Evolutionary conservation across 2,888 invertebrate genomes (phyloP).

Genomic region (Tanaodytes sp.): DNA sequence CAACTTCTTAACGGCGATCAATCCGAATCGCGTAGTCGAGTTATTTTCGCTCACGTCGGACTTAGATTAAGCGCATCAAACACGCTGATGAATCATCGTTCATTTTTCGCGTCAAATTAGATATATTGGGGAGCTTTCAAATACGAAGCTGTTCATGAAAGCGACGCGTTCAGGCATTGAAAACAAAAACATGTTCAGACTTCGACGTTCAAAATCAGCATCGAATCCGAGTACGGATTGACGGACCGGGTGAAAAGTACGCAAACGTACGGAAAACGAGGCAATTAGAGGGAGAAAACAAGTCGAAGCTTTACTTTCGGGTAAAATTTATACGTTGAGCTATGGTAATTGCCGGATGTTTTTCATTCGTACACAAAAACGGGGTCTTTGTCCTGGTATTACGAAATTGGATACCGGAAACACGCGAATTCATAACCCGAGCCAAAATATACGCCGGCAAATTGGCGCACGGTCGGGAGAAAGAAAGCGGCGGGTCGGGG

Average conservation of each 20-base stretch:
- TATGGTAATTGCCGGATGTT: slow-evolving; percentile 9
- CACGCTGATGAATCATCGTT: slow-evolving; percentile 22
- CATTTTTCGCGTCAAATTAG: slow-evolving; percentile 23
- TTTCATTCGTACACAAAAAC: slow-evolving; percentile 43
- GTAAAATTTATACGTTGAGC: too few species aligned
- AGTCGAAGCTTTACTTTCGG: too few species aligned
- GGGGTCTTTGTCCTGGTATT: slow-evolving; percentile 59
- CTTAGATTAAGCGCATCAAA: slow-evolving; percentile 11
- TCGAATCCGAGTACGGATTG: too few species aligned
- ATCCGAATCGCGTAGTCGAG: too few species aligned
- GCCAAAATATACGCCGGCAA: slow-evolving; percentile 42
- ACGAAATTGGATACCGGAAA: slow-evolving; percentile 50
- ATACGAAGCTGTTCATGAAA: slow-evolving; percentile 22
- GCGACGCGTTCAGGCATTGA: slow-evolving; percentile 7
- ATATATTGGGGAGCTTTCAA: slow-evolving; percentile 27
- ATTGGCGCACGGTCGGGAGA: slow-evolving; percentile 25
- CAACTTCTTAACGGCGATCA: neutral
- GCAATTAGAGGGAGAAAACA: too few species aligned
- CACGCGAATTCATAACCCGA: slow-evolving; percentile 54
- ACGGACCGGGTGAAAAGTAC: too few species aligned
- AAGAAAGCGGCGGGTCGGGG: slow-evolving; percentile 31
- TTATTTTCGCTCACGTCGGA: slow-evolving; percentile 20
- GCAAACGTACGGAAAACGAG: too few species aligned
- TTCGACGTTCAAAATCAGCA: too few species aligned
- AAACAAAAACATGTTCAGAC: too few species aligned